A percentile compares a stretch with the other conserved stretches of the same genome.
These are phyloP conservation scores for Lycopodina hypogea DNA, from an alignment of 37 sponge, comb jelly and placozoan genomes.

Conservation along the genomic window DNA sequence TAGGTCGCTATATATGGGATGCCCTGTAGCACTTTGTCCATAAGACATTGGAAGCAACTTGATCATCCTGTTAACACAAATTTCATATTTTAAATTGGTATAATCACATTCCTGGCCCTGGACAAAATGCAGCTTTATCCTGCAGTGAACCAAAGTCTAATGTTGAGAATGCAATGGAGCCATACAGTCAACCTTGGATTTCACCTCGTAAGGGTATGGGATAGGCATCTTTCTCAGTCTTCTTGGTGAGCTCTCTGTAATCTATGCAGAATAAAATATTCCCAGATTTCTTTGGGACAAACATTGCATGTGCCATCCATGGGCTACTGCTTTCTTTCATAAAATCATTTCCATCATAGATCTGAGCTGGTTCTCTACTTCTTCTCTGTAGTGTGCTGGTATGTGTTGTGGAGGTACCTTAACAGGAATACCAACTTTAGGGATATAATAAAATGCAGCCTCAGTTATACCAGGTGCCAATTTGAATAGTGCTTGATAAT, in stretches of 20 bases:
- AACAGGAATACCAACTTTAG: slow-evolving; percentile 36
- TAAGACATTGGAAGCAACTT: neutral
- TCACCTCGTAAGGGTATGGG: slow-evolving; percentile 55
- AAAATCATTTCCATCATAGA: slow-evolving; percentile 44
- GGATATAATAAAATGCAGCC: slow-evolving; percentile 44
- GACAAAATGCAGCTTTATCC: slow-evolving; percentile 45
- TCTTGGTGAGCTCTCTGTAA: slow-evolving; percentile 59
- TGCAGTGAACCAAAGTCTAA: slow-evolving; percentile 48
- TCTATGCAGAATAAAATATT: slow-evolving; percentile 41
- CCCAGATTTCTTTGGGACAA: slow-evolving; percentile 43
- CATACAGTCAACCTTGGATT: slow-evolving; percentile 48
- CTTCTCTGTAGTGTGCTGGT: slow-evolving; percentile 52
- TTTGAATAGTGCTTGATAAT: slow-evolving; percentile 28
- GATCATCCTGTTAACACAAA: no score
- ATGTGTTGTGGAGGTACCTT: slow-evolving; percentile 55
- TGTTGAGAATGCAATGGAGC: slow-evolving; percentile 38
- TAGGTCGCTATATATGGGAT: neutral
- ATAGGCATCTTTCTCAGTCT: slow-evolving; percentile 57
- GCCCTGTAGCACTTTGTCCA: neutral
- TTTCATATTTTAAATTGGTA: no score
- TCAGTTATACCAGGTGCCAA: slow-evolving; percentile 48
- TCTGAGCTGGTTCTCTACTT: slow-evolving; percentile 47
- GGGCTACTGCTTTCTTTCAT: no score
- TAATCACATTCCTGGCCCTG: no score
- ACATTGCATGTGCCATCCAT: slow-evolving; percentile 51